Conservation (phyloP, 37 sponge, comb jelly and placozoan species). For the Mnemiopsis leidyi region DNA sequence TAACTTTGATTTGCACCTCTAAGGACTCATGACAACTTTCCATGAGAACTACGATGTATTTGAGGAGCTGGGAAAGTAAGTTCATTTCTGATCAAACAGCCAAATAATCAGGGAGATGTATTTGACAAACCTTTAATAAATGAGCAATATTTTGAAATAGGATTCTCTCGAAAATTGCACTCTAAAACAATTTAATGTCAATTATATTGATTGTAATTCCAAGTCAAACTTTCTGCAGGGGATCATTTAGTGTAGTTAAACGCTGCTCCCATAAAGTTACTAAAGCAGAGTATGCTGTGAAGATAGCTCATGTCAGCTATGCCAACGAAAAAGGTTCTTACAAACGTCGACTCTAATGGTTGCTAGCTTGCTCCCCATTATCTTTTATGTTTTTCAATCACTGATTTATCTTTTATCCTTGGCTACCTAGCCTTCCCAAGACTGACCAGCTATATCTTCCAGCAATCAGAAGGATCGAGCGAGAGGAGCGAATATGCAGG, state of each 20-base stretch:
- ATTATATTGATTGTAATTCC: neutral
- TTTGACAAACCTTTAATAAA: neutral
- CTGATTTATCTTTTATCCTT: neutral
- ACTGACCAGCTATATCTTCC: neutral
- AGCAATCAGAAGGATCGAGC: slow-evolving; percentile 83
- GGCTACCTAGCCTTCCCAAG: too few relatives aligned
- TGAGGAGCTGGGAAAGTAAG: slow-evolving; percentile 47
- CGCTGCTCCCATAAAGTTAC: slow-evolving; percentile 66
- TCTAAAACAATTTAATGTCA: neutral
- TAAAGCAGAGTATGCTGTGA: slow-evolving; percentile 79
- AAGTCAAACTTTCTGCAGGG: neutral
- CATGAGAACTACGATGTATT: slow-evolving; percentile 40
- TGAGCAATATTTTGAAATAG: neutral
- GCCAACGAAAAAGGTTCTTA: slow-evolving; percentile 31
- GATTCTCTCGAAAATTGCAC: too few relatives aligned
- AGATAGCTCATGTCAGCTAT: slow-evolving; percentile 72
- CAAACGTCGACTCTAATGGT: neutral
- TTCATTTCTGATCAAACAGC: neutral
- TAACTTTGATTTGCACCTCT: too few relatives aligned
- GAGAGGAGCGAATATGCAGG: slow-evolving; percentile 84
- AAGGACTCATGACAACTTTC: slow-evolving; percentile 22
- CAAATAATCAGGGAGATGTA: too few relatives aligned
- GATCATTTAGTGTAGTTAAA: slow-evolving; percentile 81
- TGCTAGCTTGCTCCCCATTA: neutral
- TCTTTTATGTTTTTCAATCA: neutral